Base-by-base conservation (phyloP, 2,113 vertebrate genomes). In the Anarhynchus alexandrinus region DNA sequence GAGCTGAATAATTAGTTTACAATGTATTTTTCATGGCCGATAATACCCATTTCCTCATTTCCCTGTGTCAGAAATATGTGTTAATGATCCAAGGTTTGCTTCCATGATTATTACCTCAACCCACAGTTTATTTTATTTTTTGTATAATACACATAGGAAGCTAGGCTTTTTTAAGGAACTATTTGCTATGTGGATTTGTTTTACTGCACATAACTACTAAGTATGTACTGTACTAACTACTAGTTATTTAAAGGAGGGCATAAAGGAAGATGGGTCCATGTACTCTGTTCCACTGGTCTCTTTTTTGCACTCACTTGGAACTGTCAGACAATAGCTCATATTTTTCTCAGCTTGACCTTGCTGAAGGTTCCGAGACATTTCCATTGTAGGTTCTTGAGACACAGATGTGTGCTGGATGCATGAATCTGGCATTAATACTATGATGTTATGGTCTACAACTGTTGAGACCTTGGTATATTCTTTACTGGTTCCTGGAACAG, bases 381-480 rank as follows among this genome's bases (percentile, higher is more conserved):
- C 82, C 74, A 85, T 84, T 21, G 78, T 72, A 54, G 91, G 54
- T 76, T 98, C 98, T 95, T 93, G 95, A 67, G 93, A 79, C 8
- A 96, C 62, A 94, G 88, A 52, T 8, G 32, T 38, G 22, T 86
- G 93, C 81, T 93, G 88, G 21, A 42, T 73, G 30, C 51, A 79
- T 32, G 91, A 67, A 45, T 98, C 98, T 69, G 97, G 98, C 91
- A 99, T 98, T 73, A 99, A 97, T 55, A 99, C 96, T 77, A 99
- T 96, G 90, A 98, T 94, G 51, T 98, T 98, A 87, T 98, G 97
- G 36, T 96, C 97, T 36, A 93, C 88, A 81, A 99, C 97, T 15
- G 97, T 96, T 74, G 98, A 99, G 70, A 99, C 99, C 94, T 98
- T 99, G 38, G 99, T 98, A 81, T 99, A 99, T 91, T 99, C 98